Evolutionary conservation across 2,797 vertebrate species (phyloP), one percentile per base, ranked within the genome.

Genomic region (Labeo calbasu): DNA sequence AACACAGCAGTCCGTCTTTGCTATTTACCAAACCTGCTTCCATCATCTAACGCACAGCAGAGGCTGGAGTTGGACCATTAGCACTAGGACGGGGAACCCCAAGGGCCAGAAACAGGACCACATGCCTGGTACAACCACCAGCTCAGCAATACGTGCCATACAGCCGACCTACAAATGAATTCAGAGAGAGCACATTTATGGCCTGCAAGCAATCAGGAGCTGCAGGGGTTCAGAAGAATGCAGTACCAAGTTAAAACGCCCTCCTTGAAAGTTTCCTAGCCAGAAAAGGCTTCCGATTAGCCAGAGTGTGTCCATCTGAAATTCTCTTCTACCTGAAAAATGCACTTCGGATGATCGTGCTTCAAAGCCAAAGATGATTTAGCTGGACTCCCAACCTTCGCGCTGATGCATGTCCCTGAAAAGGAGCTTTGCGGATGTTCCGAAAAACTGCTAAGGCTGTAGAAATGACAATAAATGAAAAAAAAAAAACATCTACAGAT

Each of bases 161-260:
- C 71, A 72, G 81, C 81, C 12, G 81, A 89, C 75, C 86, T 77
- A 86, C 84, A 86, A 88, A 88, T 86, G 83, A 89, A 87, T 88
- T 87, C 81, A 71, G 78, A 85, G 80, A 87, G 87, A 68, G 65
- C 82, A 61, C 71, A 83, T 46, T 51, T 87, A 85, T 76, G 84
- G 75, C 66, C 82, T 28, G 36, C 63, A 23, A 77, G 84, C 73
- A 68, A 75, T 81, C 63, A 61, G 50, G 6, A 51, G 50, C 77
- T 83, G 43, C 71, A 83, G 85, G 85, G 69, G 51, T 76, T 79
- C 61, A 23, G 40, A 14, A n/a, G 40, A 55, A 66, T 55, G 81
- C 71, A 43, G 21, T n/a, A 65, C n/a, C 25, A 53, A 51, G 48
- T 75, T 55, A 40, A 82, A 82, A 66, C 81, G 66, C 71, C 71